Evolutionary conservation across 2,113 vertebrate genomes (phyloP).

Genomic region (Heliornis fulica): DNA sequence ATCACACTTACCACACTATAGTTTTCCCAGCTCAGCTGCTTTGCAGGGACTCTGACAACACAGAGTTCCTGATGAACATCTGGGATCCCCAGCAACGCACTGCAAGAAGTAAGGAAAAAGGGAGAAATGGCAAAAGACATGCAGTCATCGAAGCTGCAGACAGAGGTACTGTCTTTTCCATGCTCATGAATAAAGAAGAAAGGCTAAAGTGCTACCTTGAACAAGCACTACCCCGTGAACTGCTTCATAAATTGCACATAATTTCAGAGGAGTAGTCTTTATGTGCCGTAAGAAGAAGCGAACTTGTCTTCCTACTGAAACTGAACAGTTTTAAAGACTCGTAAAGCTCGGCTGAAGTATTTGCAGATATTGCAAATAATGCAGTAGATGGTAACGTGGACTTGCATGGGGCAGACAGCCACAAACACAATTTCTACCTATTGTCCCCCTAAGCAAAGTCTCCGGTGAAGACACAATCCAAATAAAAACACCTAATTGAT

Average conservation of each 20-base stretch:
- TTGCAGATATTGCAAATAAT: background rate
- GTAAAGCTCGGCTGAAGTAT: background rate
- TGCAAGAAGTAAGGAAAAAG: background rate
- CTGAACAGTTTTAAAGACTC: background rate
- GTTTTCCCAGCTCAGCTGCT: background rate
- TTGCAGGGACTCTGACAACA: background rate
- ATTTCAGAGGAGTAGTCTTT: background rate
- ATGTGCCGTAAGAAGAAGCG: background rate
- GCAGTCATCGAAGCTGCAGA: background rate
- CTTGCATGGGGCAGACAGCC: background rate
- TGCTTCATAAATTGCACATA: background rate
- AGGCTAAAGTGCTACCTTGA: background rate
- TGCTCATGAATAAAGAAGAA: background rate
- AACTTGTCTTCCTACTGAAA: background rate
- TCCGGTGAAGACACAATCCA: background rate
- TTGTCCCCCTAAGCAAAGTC: background rate
- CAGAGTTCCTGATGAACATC: background rate
- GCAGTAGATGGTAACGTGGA: background rate
- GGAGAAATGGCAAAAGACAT: background rate
- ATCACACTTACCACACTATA: background rate
- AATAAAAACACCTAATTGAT: background rate
- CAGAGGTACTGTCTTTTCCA: background rate
- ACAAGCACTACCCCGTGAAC: background rate
- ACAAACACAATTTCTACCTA: background rate
- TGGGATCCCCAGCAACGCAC: background rate